These are phyloP conservation scores for Gymnocephalus cernua DNA, from an alignment of 2,113 vertebrate genomes.

Conservation along the genomic window DNA sequence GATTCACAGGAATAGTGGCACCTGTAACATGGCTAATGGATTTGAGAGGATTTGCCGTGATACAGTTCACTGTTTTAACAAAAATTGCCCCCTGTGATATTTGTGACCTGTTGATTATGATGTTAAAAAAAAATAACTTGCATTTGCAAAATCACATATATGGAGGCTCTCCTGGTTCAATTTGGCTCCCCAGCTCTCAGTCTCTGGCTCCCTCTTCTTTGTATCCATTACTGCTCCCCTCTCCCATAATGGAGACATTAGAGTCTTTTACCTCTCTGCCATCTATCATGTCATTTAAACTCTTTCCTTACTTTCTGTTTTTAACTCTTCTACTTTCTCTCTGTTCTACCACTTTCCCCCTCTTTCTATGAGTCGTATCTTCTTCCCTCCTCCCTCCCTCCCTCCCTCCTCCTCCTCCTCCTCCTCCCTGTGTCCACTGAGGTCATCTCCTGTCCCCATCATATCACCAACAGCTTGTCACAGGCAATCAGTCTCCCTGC, in stretches of 20 bases:
- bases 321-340: slow-evolving; percentile 38
- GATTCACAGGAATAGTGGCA: slow-evolving; percentile 40
- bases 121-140: slow-evolving; percentile 58
- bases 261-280: slow-evolving; percentile 66
- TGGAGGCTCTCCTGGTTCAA: slow-evolving; percentile 44
- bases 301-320: slow-evolving; percentile 67
- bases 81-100: slow-evolving; percentile 57
- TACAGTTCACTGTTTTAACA: slow-evolving; percentile 37
- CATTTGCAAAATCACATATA: slow-evolving; percentile 66
- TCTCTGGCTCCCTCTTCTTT: slow-evolving; percentile 63
- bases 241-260: slow-evolving; percentile 73
- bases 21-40: slow-evolving; percentile 48
- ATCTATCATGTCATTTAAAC: slow-evolving; percentile 65
- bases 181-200: slow-evolving; percentile 52
- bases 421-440: slow-evolving; percentile 28
- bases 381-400: slow-evolving; percentile 5
- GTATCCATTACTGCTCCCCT: slow-evolving; percentile 68
- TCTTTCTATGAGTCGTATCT: slow-evolving; percentile 2
- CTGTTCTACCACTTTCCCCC: background rate
- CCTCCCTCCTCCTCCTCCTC: slow-evolving; percentile 22
- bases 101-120: slow-evolving; percentile 66
- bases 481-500: slow-evolving; percentile 74
- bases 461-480: slow-evolving; percentile 84
- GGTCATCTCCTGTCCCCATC: slow-evolving; percentile 73
- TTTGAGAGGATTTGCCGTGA: slow-evolving; percentile 50